Evolutionary conservation across 2,888 invertebrate species (phyloP).

Genomic region (Acrobasis suavella): DNA sequence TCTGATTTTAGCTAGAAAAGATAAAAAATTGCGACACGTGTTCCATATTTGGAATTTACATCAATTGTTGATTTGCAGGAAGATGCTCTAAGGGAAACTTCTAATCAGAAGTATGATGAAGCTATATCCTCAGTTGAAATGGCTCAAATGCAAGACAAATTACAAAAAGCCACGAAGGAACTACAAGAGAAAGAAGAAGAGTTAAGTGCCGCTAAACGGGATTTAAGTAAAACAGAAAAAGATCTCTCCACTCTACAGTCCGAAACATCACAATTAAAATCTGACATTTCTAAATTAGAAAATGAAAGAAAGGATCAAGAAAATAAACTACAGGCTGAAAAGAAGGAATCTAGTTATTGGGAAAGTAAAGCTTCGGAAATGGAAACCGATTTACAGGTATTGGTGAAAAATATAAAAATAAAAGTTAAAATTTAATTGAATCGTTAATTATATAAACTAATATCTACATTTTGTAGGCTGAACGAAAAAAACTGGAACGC

Average conservation of each 20-base stretch:
- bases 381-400: constrained; percentile 83
- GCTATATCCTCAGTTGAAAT: constrained; percentile 76
- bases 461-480: constrained; percentile 66
- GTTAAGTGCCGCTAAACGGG: constrained; percentile 54
- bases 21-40: not conserved
- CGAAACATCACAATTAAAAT: constrained; percentile 71
- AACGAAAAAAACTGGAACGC: constrained; percentile 86
- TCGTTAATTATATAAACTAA: not conserved
- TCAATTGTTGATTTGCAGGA: constrained; percentile 49
- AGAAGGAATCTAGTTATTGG: constrained; percentile 84
- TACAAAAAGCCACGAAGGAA: constrained; percentile 58
- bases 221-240: constrained; percentile 69
- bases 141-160: constrained; percentile 74
- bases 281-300: constrained; percentile 66
- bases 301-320: constrained; percentile 85
- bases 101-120: constrained; percentile 73
- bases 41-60: not conserved
- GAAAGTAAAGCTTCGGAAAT: constrained; percentile 84
- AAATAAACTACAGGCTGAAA: constrained; percentile 82
- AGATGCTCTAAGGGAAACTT: constrained; percentile 68
- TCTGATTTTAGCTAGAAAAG: not conserved
- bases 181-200: constrained; percentile 67
- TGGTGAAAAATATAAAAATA: constrained; percentile 3
- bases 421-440: too few species aligned
- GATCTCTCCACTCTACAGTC: constrained; percentile 66